Evolutionary conservation across 30 jellyfish, hydroid and myxozoan genomes (phyloP), one percentile per base, ranked within the genome.

Genomic region (Chironex yamaguchii): DNA sequence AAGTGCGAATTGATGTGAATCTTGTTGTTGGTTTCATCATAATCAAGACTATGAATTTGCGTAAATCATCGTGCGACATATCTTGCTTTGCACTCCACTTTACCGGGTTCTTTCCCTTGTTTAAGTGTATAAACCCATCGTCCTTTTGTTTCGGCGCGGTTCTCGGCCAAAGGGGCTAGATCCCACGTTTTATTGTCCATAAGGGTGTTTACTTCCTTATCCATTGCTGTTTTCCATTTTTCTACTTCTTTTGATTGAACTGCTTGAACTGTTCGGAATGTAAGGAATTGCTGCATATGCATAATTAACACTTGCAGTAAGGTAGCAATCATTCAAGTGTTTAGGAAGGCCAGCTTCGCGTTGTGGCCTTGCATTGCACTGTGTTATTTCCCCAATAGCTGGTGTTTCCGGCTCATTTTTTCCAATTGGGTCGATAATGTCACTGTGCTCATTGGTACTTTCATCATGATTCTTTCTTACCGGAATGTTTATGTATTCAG

Each of bases 191-290:
- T n/a, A 22, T 75, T 75, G 21, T 75, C 77, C 27, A 0, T 75
- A 6, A 75, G 77, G 20, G 88, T 75, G 21, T 75, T 52, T 3
- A 75, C 52, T 32, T 75, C 88, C 2, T 25, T 28, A 28, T 75
- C 88, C 88, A 75, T 75, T 24, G 88, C 73, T 9, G 82, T 77
- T 32, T 75, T 75, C 88, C 88, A 75, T 75, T 75, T 75, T n/a
- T n/a, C 82, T n/a, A 62, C 62, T 30, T 75, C 88, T 52, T 75
- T 14, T 3, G 88, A 75, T 3, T 52, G 52, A 2, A 75, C 31
- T 24, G 88, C 88, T 75, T 75, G 78, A 75, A 1, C 48, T 75
- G 3, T 29, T 49, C 30, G 88, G 88, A 1, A 75, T 50, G 2
- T 1, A 20, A 2, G 31, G 76, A 9, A 75, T 23, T 22, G 31